Evolutionary conservation across 2,113 vertebrate species (phyloP), one percentile per base, ranked within the genome.

Genomic region (Panthera leo): DNA sequence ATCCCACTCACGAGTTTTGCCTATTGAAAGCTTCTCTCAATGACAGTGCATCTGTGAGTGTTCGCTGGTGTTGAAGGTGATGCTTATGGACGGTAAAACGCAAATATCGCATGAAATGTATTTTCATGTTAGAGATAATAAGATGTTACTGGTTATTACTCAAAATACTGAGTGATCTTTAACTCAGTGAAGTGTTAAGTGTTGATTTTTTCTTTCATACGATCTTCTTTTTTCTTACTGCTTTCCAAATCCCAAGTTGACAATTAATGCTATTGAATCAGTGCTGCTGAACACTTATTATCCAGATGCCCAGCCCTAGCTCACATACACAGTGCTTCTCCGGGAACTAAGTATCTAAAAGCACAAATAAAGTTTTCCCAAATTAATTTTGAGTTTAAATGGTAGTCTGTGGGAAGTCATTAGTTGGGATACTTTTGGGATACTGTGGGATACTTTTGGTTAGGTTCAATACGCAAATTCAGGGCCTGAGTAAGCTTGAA

Each of bases 21-120:
- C 97, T 98, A 97, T 93, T 97, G 98, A 98, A 99, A 98, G 98
- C 98, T 98, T 98, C 98, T 98, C 89, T 98, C 98, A 98, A 94
- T 98, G 95, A 98, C 98, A 97, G 97, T 96, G 98, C 98, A 97
- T 98, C 97, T 98, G 91, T 98, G 98, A 98, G 97, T 99, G 98
- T 98, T 98, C 65, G 93, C 97, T 98, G 85, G 85, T 98, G 94
- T 98, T 98, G 96, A 97, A 98, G 96, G 95, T 96, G 42, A 58
- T 98, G 97, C 79, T 98, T 98, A 98, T 0, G 42, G 94, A 96
- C 85, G 88, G 85, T 97, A 95, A 98, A 98, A 93, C 97, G 95
- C 96, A 98, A 96, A 67, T 68, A 97, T 84, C 98, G 99, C 98
- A 98, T 99, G 98, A 98, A 48, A 95, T 98, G 97, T 98, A 95